phyloP scores from a whole-genome alignment of 2,113 vertebrate genomes.

The Sarotherodon lohbergeri region DNA sequence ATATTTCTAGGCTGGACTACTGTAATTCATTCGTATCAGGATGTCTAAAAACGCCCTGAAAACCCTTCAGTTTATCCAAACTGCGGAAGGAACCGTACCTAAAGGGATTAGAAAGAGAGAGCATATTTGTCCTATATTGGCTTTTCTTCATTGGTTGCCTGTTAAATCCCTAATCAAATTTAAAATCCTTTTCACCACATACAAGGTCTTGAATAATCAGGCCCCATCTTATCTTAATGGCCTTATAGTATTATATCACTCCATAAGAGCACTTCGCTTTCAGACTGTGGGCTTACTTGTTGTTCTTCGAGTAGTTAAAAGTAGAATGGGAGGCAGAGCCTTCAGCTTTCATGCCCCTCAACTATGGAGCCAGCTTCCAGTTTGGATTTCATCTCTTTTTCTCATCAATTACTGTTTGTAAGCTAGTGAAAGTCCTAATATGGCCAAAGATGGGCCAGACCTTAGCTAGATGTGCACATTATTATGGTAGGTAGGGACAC shows the following conservation, averaged over 20 bases:
- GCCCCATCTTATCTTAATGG: neutral
- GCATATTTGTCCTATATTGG: neutral
- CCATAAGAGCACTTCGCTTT: neutral
- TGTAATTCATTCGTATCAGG: rapidly evolving
- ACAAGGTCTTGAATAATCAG: neutral
- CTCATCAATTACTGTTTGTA: neutral
- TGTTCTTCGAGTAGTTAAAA: neutral
- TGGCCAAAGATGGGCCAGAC: neutral
- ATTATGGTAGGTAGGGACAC: neutral
- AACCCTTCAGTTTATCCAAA: neutral
- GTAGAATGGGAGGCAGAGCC: neutral
- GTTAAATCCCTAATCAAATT: neutral
- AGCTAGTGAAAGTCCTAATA: neutral
- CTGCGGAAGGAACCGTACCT: neutral
- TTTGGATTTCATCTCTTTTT: neutral
- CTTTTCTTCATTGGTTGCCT: neutral
- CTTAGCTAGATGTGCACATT: neutral
- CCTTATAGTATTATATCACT: neutral
- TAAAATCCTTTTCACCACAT: neutral
- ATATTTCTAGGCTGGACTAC: neutral
- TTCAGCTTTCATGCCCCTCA: neutral
- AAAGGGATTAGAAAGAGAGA: neutral
- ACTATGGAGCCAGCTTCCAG: neutral
- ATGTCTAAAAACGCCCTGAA: neutral
- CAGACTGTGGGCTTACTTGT: neutral